These are phyloP conservation scores for Ceyx erithaca DNA, from an alignment of 2,797 vertebrate genomes.

Conservation along the genomic window DNA sequence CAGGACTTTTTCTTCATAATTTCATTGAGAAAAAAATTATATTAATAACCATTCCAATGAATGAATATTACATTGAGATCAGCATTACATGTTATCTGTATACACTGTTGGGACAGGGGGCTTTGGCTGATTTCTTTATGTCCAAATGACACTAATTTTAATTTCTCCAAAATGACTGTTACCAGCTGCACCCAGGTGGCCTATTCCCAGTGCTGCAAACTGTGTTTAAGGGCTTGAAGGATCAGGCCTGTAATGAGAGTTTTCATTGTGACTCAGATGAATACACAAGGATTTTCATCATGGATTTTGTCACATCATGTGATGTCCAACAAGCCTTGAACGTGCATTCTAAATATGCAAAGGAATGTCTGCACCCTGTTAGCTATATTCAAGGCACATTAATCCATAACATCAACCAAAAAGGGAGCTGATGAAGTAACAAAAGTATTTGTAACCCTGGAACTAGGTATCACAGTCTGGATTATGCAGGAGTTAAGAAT, in stretches of 20 bases:
- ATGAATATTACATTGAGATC: background rate
- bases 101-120: rapidly evolving
- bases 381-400: slow-evolving; percentile 1
- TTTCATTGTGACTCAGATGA: slow-evolving; percentile 17
- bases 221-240: background rate
- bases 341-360: background rate
- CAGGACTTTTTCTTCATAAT: background rate
- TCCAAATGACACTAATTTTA: background rate
- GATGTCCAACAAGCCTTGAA: background rate
- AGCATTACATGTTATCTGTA: rapidly evolving
- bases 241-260: background rate
- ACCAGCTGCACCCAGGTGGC: background rate
- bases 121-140: background rate
- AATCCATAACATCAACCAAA: background rate
- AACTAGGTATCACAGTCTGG: background rate
- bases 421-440: slow-evolving; percentile 32
- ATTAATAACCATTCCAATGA: background rate
- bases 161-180: background rate
- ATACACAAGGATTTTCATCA: slow-evolving; percentile 12
- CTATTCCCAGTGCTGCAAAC: background rate
- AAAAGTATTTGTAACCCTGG: slow-evolving; percentile 23
- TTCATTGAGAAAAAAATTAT: background rate
- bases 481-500: slow-evolving; percentile 41
- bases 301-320: slow-evolving; percentile 18
- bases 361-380: background rate